Evolutionary conservation across 2,113 vertebrate species (phyloP).

Genomic region (Notarius lentiginosus): DNA sequence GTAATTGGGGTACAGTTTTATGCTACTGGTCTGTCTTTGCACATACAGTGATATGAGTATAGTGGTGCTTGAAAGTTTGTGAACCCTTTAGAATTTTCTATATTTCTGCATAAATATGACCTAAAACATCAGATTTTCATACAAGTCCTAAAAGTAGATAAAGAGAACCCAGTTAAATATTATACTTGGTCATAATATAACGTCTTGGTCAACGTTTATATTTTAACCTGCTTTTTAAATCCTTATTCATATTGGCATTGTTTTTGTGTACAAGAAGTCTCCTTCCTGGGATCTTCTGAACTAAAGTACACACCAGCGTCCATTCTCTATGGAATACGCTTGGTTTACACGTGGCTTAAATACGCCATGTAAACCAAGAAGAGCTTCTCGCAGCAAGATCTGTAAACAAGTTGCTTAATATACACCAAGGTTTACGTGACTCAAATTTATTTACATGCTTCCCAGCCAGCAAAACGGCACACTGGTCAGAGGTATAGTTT

Average conservation of each 20-base stretch:
- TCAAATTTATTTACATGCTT: slow-evolving; percentile 53
- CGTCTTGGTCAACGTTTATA: too few relatives aligned
- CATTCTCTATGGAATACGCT: background rate
- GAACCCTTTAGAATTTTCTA: too few relatives aligned
- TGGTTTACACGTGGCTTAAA: too few relatives aligned
- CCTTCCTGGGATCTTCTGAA: background rate
- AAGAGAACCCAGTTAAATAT: too few relatives aligned
- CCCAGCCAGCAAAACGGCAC: slow-evolving; percentile 41
- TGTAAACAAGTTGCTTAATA: slow-evolving; percentile 56
- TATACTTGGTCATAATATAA: too few relatives aligned
- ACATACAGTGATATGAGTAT: too few relatives aligned
- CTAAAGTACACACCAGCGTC: slow-evolving; percentile 48
- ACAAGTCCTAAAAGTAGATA: too few relatives aligned
- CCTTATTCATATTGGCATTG: background rate
- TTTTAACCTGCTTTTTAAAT: background rate
- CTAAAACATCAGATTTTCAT: too few relatives aligned
- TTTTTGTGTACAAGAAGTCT: background rate
- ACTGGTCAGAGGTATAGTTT: slow-evolving; percentile 38
- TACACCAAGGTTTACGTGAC: slow-evolving; percentile 54
- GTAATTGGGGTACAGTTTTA: too few relatives aligned
- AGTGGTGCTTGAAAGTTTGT: too few relatives aligned
- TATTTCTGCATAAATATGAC: too few relatives aligned
- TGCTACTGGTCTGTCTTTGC: too few relatives aligned
- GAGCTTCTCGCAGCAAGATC: slow-evolving; percentile 33
- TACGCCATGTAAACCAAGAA: slow-evolving; percentile 55